Evolutionary conservation across 2,888 invertebrate species (phyloP), one percentile per base, ranked within the genome.

Genomic region (Pollenia griseotomentosa): DNA sequence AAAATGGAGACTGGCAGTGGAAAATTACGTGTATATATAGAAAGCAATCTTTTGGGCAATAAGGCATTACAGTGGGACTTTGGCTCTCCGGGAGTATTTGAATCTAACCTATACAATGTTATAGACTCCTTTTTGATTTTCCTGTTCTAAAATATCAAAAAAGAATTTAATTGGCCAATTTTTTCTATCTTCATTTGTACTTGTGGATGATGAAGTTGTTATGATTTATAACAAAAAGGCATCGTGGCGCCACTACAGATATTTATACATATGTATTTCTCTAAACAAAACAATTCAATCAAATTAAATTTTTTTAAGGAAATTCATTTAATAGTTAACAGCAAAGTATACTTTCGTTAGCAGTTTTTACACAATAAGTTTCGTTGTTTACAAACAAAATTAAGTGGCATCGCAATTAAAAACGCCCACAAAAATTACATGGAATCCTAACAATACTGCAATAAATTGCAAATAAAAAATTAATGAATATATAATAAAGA

Each of bases 361-460:
- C 1, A 23, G 23, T 23, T n/a, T 71, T 11, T 19, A 71, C 12
- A 59, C 55, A 57, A 48, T 55, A 16, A 57, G 16, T 9, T 14
- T 16, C n/a, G 65, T 86, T 86, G 66, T 73, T 23, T 48, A 66
- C 19, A 19, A 44, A 57, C 59, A 8, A 44, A 77, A 59, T 78
- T 53, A 55, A 82, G 7, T 11, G 19, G 8, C 16, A 63, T 53
- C 46, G 65, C n/a, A 83, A 74, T 73, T 66, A 33, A 78, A 66
- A 85, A 82, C 81, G 83, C 81, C 81, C 59, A 79, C 78, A 65
- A 87, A 83, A 85, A 53, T 80, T 87, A 83, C 68, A 23, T 53
- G 51, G 74, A 81, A 78, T 42, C 46, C 12, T 11, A 70, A 71
- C 53, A 83, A 87, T 75, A 68, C 23, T 14, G 23, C n/a, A 77